Base-by-base conservation (phyloP, 2,113 vertebrate species). In the Rynchops niger region DNA sequence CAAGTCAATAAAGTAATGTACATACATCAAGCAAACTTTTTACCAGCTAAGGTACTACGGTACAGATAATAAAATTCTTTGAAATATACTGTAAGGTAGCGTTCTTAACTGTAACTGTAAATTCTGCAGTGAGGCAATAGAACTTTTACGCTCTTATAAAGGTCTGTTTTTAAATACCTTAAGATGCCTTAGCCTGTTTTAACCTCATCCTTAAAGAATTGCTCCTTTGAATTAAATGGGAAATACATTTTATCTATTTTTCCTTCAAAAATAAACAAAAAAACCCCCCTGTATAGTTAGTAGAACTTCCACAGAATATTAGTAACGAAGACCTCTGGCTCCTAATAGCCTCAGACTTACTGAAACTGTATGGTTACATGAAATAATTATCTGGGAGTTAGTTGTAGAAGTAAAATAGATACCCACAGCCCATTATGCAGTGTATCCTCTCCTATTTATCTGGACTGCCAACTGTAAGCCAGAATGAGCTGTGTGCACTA, bases 1-100 rank as follows among this genome's bases (percentile, higher is more conserved):
- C 95, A 95, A 97, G 66, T 95, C 97, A 96, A 87, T 97, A 95
- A 96, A 94, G 80, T 93, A 86, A 89, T 90, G 61, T 84, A 72
- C 27, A 81, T 86, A 87, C 27, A 95, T 84, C 80, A 91, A 84
- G 49, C 42, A 93, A 94, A 93, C 36, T 94, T 94, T 95, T 79
- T 86, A 95, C 73, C 78, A 88, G 74, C 40, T 86, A 76, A 76
- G 34, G 43, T 56, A 83, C 42, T 17, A 47, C 1, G 6, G 59
- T 86, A 90, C 21, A 94, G 91, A 78, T 82, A 96, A 90, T 15
- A 93, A 71, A 88, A 94, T 83, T 95, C 34, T 85, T 90, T 94
- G 62, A 96, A 92, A 96, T 83, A 91, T 29, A 91, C 84, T 38
- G 18, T 73, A 90, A 86, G 36, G 62, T 50, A 83, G 74, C 70